Conservation (phyloP, 2,113 vertebrate genomes). For the Ammospiza caudacuta region DNA sequence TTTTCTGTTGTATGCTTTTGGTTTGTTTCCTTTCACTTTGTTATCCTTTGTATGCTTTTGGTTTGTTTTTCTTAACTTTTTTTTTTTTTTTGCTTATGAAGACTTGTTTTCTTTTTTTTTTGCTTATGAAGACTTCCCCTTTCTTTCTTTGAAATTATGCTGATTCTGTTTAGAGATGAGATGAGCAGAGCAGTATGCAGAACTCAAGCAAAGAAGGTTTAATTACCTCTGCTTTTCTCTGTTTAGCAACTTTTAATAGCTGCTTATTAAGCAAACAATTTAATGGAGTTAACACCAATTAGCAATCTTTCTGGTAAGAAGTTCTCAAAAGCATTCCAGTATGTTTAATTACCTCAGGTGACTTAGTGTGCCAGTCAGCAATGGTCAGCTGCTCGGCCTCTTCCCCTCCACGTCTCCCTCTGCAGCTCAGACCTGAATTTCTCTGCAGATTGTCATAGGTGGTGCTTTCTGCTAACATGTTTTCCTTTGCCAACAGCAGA, state of each 20-base stretch:
- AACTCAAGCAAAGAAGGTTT: neutral
- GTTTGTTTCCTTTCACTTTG: neutral
- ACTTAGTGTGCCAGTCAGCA: neutral
- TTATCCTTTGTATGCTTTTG: neutral
- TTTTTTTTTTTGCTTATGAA: neutral
- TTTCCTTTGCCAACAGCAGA: neutral
- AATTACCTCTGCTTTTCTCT: conserved; percentile 3
- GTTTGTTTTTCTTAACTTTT: neutral
- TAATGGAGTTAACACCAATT: neutral
- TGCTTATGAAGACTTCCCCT: neutral
- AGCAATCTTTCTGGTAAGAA: neutral
- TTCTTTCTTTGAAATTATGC: neutral
- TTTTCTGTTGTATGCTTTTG: neutral
- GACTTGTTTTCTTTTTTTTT: neutral
- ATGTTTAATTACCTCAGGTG: neutral
- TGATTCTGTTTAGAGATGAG: neutral
- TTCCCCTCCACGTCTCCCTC: neutral
- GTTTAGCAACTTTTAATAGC: conserved; percentile 15
- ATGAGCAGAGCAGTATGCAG: neutral
- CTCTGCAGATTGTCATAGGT: neutral
- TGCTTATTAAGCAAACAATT: conserved; percentile 25
- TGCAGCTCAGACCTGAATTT: neutral
- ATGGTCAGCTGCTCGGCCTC: neutral
- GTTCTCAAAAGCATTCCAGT: neutral
- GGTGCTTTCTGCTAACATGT: neutral